Conservation (phyloP, 1,140 invertebrate genomes). For the Drosophila persimilis region DNA sequence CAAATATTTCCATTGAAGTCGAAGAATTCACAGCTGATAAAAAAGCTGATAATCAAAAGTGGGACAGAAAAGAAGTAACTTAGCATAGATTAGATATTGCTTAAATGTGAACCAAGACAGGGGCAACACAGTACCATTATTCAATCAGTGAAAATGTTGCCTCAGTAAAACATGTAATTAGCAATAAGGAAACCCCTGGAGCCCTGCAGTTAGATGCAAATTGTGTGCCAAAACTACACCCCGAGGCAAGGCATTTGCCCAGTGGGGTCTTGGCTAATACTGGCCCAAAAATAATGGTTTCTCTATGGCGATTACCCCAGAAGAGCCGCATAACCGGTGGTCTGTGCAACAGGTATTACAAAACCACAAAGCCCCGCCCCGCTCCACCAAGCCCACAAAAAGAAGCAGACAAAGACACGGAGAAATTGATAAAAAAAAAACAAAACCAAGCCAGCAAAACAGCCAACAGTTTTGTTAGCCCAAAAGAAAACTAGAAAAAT, state of each 20-base stretch:
- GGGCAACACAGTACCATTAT: too few relatives aligned
- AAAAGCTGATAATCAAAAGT: too few relatives aligned
- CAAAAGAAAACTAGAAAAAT: constrained; percentile 19
- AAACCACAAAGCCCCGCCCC: constrained; percentile 18
- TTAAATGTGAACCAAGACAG: too few relatives aligned
- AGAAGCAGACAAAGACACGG: constrained; percentile 20
- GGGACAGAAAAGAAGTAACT: too few relatives aligned
- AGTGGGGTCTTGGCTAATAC: constrained; percentile 8
- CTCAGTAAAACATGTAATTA: background rate
- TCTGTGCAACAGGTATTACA: constrained; percentile 45
- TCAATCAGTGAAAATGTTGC: background rate
- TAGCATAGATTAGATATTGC: too few relatives aligned
- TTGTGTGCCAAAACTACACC: constrained; percentile 13
- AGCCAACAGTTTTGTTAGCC: constrained; percentile 9
- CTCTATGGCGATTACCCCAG: constrained; percentile 33
- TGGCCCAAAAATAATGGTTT: constrained; percentile 31
- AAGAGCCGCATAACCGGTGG: constrained; percentile 31
- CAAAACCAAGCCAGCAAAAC: constrained; percentile 8
- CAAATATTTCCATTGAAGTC: too few relatives aligned
- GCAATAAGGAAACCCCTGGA: background rate
- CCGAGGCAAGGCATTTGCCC: background rate
- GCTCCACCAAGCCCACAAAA: background rate
- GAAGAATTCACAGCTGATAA: too few relatives aligned
- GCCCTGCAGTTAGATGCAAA: constrained; percentile 23
- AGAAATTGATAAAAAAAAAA: constrained; percentile 38